phyloP scores from a whole-genome alignment of 2,888 invertebrate genomes.

The Labia minor region DNA sequence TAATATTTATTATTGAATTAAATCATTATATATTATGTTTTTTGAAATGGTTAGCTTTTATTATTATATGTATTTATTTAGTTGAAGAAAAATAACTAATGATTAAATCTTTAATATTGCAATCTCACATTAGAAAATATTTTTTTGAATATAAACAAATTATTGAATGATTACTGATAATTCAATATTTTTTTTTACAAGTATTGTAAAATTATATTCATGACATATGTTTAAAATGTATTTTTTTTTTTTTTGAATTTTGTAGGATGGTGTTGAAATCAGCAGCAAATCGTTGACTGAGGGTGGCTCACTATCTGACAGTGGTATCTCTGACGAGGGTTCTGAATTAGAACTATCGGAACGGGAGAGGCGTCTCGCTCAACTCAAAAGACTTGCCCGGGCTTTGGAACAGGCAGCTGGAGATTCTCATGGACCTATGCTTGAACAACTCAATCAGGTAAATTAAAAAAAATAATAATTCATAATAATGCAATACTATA shows the following conservation, averaged over 20 bases:
- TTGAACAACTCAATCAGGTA: conserved; percentile 52
- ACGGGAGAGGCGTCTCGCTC: conserved; percentile 55
- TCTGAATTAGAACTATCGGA: conserved; percentile 53
- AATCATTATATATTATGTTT: too few species aligned
- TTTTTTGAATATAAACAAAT: too few species aligned
- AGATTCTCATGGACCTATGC: conserved; percentile 54
- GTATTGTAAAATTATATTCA: not conserved
- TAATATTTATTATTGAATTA: too few species aligned
- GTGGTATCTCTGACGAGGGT: conserved; percentile 69
- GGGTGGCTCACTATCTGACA: conserved; percentile 62
- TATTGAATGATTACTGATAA: too few species aligned
- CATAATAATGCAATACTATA: too few species aligned
- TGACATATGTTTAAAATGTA: not conserved
- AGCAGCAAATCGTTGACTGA: conserved; percentile 29
- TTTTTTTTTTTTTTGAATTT: not conserved
- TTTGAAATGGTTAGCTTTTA: too few species aligned
- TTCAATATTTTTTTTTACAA: too few species aligned
- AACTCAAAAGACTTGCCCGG: conserved; percentile 53
- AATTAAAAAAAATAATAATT: too few species aligned
- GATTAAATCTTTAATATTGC: too few species aligned
- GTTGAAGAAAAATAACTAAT: too few species aligned
- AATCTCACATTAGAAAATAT: too few species aligned
- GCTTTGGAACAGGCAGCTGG: conserved; percentile 52
- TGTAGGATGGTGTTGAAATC: not conserved
- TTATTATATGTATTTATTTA: too few species aligned